phyloP scores from a whole-genome alignment of 2,888 invertebrate species.

The Meta bourneti region DNA sequence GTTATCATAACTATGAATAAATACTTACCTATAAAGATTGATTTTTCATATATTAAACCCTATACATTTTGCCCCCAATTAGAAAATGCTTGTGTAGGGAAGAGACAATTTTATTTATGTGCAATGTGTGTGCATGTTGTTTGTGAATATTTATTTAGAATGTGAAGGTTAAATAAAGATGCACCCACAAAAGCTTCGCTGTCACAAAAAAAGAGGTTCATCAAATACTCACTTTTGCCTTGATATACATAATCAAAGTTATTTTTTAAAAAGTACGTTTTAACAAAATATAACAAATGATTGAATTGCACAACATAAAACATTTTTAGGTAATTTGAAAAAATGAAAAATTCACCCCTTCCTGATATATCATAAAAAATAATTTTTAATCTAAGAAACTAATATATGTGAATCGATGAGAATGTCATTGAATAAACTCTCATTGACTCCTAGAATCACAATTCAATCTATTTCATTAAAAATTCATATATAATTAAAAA shows the following conservation, averaged over 20 bases:
- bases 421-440: too few species aligned
- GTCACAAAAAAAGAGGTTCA: neutral
- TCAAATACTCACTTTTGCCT: constrained; percentile 67
- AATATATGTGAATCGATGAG: too few species aligned
- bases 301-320: constrained; percentile 21
- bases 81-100: too few species aligned
- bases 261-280: neutral
- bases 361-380: too few species aligned
- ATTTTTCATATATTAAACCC: too few species aligned
- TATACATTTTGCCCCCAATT: too few species aligned
- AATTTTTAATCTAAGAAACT: too few species aligned
- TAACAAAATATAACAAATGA: neutral
- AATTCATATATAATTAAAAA: too few species aligned
- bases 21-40: neutral
- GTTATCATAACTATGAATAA: neutral
- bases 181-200: constrained; percentile 55
- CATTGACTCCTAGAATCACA: too few species aligned
- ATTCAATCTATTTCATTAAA: too few species aligned
- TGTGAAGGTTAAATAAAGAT: neutral
- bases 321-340: neutral
- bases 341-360: too few species aligned
- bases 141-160: neutral
- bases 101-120: too few species aligned
- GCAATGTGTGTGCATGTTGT: neutral
- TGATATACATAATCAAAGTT: neutral